phyloP scores from a whole-genome alignment of 2,113 vertebrate species.

The Neolamprologus tretocephalus region DNA sequence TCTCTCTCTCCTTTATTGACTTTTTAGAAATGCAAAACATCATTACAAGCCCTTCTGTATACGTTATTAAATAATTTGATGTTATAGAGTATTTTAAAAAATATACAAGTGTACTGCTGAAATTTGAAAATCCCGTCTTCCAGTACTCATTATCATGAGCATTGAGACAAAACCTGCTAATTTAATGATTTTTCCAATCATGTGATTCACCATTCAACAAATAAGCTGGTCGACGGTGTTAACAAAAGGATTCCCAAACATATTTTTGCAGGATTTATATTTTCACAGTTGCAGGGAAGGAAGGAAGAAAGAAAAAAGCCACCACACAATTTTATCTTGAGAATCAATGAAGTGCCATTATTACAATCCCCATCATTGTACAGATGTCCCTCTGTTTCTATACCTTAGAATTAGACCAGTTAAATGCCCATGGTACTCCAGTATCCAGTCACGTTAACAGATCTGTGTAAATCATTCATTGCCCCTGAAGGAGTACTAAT shows the following conservation, averaged over 20 bases:
- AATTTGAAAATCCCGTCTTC: constrained; percentile 19
- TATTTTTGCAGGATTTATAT: neutral
- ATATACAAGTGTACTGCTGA: neutral
- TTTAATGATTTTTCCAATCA: neutral
- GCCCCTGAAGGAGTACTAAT: neutral
- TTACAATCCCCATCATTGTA: neutral
- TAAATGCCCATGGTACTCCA: neutral
- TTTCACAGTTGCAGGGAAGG: neutral
- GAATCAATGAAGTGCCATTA: constrained; percentile 19
- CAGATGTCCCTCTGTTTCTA: constrained; percentile 1
- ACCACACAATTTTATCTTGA: neutral
- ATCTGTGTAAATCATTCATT: constrained; percentile 10
- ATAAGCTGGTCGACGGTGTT: neutral
- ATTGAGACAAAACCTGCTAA: neutral
- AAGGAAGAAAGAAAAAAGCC: neutral
- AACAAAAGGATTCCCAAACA: neutral
- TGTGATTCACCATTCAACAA: neutral
- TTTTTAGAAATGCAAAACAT: neutral
- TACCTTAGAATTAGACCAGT: neutral
- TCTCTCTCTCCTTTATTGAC: neutral
- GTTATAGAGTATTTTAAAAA: neutral
- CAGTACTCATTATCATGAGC: neutral
- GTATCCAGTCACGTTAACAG: neutral
- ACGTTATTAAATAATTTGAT: neutral
- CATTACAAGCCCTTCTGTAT: neutral